Conservation (phyloP, 92 coral and sea anemone genomes). For the Porites lobata region DNA sequence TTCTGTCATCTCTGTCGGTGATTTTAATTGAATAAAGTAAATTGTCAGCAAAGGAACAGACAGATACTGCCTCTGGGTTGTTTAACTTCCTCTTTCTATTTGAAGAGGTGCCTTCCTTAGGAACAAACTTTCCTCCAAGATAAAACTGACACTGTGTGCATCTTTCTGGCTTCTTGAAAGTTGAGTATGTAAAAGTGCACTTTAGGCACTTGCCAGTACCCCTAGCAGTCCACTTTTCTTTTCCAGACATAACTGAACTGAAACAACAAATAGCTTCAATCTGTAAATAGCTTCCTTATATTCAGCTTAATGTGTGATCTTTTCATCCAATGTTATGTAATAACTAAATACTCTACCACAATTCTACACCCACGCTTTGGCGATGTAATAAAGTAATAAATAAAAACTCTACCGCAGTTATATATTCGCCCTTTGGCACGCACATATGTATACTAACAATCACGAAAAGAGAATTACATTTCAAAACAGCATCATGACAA, state of each 20-base stretch:
- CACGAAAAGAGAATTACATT: too few species aligned
- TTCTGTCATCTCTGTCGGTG: background rate
- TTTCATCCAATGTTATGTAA: too few species aligned
- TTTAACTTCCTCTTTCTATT: background rate
- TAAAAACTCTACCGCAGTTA: too few species aligned
- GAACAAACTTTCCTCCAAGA: constrained; percentile 18
- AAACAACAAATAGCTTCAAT: background rate
- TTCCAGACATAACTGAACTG: constrained; percentile 7
- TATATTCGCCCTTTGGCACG: too few species aligned
- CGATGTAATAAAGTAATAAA: too few species aligned
- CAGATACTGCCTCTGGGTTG: background rate
- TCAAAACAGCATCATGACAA: too few species aligned
- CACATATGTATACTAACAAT: too few species aligned
- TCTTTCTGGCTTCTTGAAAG: background rate
- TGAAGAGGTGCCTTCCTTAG: background rate
- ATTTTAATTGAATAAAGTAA: background rate
- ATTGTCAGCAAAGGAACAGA: constrained; percentile 7
- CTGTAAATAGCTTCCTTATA: too few species aligned
- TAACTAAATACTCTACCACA: too few species aligned
- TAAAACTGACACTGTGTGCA: background rate
- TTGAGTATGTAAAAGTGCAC: background rate
- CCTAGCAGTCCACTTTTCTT: constrained; percentile 22
- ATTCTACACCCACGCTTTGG: too few species aligned
- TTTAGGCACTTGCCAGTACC: constrained; percentile 11
- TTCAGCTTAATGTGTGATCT: too few species aligned